Percentiles rank a stretch among this genome's conserved stretches.
Conservation (phyloP, 2,888 invertebrate species). For the Cepaea hortensis region DNA sequence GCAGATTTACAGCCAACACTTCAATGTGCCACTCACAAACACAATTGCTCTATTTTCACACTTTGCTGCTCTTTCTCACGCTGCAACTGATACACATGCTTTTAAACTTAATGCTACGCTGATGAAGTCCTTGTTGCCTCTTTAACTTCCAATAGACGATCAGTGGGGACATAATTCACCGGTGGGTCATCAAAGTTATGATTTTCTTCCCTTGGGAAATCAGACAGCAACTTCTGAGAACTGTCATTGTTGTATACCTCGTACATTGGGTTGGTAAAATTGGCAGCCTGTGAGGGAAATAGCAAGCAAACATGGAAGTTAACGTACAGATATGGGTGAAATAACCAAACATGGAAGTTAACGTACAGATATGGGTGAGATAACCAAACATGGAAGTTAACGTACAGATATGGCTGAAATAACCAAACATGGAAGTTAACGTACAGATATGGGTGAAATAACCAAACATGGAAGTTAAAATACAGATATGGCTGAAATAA, state of each 20-base stretch:
- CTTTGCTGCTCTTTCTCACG: background rate
- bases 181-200: conserved; percentile 13
- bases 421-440: no score
- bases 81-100: background rate
- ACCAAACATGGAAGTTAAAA: no score
- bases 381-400: no score
- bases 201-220: conserved; percentile 5
- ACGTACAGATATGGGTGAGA: no score
- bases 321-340: no score
- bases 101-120: conserved; percentile 4
- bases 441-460: no score
- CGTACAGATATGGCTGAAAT: no score
- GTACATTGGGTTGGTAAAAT: conserved; percentile 99
- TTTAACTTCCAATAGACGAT: background rate
- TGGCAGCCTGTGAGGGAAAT: conserved; percentile 78
- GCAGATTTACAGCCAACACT: no score
- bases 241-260: conserved; percentile 81
- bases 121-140: background rate
- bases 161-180: conserved; percentile 5
- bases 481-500: no score
- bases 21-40: no score
- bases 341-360: no score
- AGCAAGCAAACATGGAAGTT: background rate
- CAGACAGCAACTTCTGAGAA: conserved; percentile 56
- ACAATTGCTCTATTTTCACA: background rate